These are phyloP conservation scores for Standfussiana lucernea DNA, from an alignment of 2,888 invertebrate species.

Conservation along the genomic window DNA sequence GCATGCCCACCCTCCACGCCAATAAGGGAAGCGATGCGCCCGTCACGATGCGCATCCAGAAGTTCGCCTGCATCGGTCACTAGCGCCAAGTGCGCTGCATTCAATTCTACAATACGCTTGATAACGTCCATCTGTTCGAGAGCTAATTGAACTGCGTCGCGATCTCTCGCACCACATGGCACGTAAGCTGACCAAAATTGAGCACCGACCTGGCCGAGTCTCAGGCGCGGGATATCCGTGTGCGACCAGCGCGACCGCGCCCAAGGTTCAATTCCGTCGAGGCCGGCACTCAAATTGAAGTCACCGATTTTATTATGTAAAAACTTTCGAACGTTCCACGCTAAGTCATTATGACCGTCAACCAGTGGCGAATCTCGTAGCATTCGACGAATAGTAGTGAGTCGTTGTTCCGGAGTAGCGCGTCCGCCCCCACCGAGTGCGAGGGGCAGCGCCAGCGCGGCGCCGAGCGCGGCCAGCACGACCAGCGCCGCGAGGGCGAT, in stretches of 20 bases:
- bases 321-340: slow-evolving; percentile 97
- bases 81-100: slow-evolving; percentile 93
- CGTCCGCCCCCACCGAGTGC: slow-evolving; percentile 87
- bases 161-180: slow-evolving; percentile 95
- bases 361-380: slow-evolving; percentile 93
- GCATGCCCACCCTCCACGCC: slow-evolving; percentile 98
- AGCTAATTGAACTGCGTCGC: slow-evolving; percentile 96
- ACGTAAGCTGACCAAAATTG: slow-evolving; percentile 98
- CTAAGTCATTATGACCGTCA: slow-evolving; percentile 96
- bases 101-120: slow-evolving; percentile 93
- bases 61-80: slow-evolving; percentile 93
- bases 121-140: slow-evolving; percentile 97
- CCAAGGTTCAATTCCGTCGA: slow-evolving; percentile 94
- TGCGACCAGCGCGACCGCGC: slow-evolving; percentile 97
- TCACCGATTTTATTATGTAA: slow-evolving; percentile 94
- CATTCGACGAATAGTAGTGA: slow-evolving; percentile 92
- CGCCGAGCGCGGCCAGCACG: slow-evolving; percentile 90
- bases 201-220: slow-evolving; percentile 96
- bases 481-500: slow-evolving; percentile 91
- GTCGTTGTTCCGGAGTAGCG: slow-evolving; percentile 91
- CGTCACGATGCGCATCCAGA: slow-evolving; percentile 93
- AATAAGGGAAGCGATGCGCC: slow-evolving; percentile 96
- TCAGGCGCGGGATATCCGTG: slow-evolving; percentile 96
- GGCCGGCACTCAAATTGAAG: slow-evolving; percentile 92
- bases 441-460: slow-evolving; percentile 91